A percentile compares a stretch with the other conserved stretches of the same genome.
Evolutionary conservation across 2,888 invertebrate species (phyloP).

Genomic region (Onchidella celtica): DNA sequence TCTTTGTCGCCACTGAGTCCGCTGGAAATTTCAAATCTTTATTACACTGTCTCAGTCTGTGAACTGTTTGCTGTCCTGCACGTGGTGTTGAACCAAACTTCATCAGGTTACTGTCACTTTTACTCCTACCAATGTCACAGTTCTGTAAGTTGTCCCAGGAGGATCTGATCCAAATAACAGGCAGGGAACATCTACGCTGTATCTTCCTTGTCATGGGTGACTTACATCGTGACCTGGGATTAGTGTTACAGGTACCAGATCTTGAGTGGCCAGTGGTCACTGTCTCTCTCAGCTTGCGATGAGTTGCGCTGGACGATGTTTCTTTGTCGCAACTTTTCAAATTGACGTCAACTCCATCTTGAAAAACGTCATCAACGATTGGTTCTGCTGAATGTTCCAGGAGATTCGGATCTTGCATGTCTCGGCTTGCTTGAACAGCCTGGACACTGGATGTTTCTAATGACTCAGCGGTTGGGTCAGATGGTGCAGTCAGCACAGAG

Average conservation of each 20-base stretch:
- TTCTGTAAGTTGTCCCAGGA: no score
- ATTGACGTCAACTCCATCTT: no score
- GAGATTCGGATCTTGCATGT: not conserved
- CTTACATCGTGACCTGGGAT: no score
- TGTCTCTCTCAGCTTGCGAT: no score
- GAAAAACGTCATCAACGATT: slow-evolving; percentile 26
- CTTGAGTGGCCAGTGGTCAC: no score
- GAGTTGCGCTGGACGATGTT: no score
- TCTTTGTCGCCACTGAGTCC: not conserved
- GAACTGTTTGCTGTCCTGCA: no score
- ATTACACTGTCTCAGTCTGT: not conserved
- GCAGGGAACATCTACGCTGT: not conserved
- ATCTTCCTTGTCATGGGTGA: no score
- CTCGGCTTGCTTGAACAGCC: not conserved
- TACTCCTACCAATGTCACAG: not conserved
- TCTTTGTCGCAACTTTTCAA: no score
- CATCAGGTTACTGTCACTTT: slow-evolving; percentile 8
- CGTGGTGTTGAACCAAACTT: no score
- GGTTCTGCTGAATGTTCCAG: not conserved
- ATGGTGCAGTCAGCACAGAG: not conserved
- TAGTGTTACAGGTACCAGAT: no score
- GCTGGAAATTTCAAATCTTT: not conserved
- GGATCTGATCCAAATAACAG: not conserved
- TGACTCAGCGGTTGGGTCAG: slow-evolving; percentile 3
- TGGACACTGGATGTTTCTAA: not conserved